phyloP scores from a whole-genome alignment of 2,797 vertebrate species.

The Fistularia commersonii region DNA sequence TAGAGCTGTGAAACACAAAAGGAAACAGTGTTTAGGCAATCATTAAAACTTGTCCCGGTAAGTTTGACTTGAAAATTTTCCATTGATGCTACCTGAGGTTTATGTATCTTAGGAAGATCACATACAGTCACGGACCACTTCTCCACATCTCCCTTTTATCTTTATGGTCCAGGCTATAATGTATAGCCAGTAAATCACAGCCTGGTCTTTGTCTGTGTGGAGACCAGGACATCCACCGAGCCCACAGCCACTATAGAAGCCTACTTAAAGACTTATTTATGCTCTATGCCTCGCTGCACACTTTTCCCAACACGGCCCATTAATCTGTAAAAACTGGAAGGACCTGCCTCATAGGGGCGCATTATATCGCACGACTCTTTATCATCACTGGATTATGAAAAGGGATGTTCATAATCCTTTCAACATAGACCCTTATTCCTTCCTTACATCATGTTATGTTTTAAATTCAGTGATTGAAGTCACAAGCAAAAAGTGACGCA shows the following conservation, averaged over 20 bases:
- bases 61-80: constrained; percentile 43
- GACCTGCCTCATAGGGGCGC: constrained; percentile 61
- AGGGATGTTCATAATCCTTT: constrained; percentile 41
- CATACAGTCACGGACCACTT: constrained; percentile 38
- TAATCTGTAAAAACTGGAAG: constrained; percentile 56
- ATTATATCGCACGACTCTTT: constrained; percentile 58
- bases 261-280: constrained; percentile 75
- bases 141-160: constrained; percentile 56
- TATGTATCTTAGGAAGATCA: constrained; percentile 40
- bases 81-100: constrained; percentile 27
- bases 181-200: constrained; percentile 64
- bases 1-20: constrained; percentile 16
- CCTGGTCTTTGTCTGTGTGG: constrained; percentile 59
- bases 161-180: constrained; percentile 43
- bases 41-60: constrained; percentile 31
- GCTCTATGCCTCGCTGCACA: constrained; percentile 68
- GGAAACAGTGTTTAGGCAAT: constrained; percentile 27
- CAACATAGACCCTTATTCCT: constrained; percentile 24
- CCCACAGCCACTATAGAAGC: constrained; percentile 61
- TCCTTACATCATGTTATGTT: neutral
- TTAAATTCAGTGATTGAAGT: neutral
- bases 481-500: too few species aligned
- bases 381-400: constrained; percentile 51
- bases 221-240: constrained; percentile 55
- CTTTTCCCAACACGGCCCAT: constrained; percentile 73